These are phyloP conservation scores for Pseudococcus viburni DNA, from an alignment of 2,888 invertebrate species.

Conservation along the genomic window DNA sequence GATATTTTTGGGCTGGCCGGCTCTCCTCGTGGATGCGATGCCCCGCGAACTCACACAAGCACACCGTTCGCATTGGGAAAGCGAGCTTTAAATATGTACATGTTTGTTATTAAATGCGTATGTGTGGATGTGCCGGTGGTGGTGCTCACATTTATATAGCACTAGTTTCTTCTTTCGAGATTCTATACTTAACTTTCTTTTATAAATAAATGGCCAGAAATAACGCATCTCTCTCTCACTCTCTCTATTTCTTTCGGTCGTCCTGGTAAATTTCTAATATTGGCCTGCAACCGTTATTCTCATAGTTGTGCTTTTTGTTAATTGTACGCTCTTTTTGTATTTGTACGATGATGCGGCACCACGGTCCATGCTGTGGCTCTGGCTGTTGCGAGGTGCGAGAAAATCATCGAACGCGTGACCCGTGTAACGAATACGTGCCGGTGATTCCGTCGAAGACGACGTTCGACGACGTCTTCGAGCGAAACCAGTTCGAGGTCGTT, in stretches of 20 bases:
- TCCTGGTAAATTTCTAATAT: conserved; percentile 66
- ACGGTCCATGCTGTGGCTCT: not conserved
- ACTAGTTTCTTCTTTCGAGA: conserved; percentile 43
- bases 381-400: not conserved
- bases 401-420: not conserved
- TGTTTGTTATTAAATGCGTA: conserved; percentile 50
- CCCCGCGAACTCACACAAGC: not conserved
- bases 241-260: conserved; percentile 52
- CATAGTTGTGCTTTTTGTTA: conserved; percentile 64
- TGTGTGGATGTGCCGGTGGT: not conserved
- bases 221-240: conserved; percentile 60
- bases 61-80: conserved; percentile 33
- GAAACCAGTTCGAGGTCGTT: conserved; percentile 37
- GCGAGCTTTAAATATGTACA: conserved; percentile 53
- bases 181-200: conserved; percentile 66
- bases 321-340: conserved; percentile 61
- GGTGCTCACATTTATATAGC: conserved; percentile 5
- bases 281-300: conserved; percentile 65
- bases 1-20: conserved; percentile 50
- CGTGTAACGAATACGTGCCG: not conserved
- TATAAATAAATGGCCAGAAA: conserved; percentile 66
- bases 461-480: not conserved
- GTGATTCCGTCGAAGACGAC: not conserved
- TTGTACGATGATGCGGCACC: not conserved
- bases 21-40: conserved; percentile 18